Conservation (phyloP, 2,888 invertebrate genomes). For the Rotaria macrura region DNA sequence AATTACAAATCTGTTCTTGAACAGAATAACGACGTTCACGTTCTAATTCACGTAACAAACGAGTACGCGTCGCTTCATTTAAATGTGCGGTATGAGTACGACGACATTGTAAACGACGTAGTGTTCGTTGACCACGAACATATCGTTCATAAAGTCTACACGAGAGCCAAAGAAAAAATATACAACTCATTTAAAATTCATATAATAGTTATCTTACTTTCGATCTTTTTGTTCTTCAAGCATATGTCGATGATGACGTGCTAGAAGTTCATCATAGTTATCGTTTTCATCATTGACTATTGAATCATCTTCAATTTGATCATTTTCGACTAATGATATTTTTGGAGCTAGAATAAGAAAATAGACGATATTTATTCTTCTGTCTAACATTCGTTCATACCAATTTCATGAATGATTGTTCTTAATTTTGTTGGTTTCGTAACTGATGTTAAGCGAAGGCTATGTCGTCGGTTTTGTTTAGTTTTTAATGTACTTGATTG, state of each 20-base stretch:
- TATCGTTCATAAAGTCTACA: conserved; percentile 8
- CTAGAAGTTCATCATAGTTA: neutral
- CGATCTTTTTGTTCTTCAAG: conserved; percentile 23
- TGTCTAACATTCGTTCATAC: neutral
- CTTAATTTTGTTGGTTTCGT: neutral
- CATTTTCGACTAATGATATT: neutral
- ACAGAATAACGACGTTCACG: neutral
- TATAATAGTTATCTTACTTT: neutral
- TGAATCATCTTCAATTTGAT: neutral
- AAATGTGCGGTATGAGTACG: neutral
- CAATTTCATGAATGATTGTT: neutral
- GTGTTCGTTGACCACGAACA: neutral
- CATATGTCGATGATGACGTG: neutral
- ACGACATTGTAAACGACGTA: neutral
- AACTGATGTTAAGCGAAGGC: neutral
- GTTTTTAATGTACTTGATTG: neutral
- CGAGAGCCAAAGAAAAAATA: neutral
- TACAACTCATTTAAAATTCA: too few relatives aligned
- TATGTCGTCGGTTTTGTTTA: neutral
- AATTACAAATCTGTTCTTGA: neutral
- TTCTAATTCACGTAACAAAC: conserved; percentile 11
- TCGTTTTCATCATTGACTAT: neutral
- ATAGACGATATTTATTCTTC: neutral
- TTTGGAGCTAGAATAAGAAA: neutral
- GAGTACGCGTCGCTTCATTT: neutral